A percentile compares a stretch with the other conserved stretches of the same genome.
Evolutionary conservation across 2,113 vertebrate genomes (phyloP).

Genomic region (Chauna torquata): DNA sequence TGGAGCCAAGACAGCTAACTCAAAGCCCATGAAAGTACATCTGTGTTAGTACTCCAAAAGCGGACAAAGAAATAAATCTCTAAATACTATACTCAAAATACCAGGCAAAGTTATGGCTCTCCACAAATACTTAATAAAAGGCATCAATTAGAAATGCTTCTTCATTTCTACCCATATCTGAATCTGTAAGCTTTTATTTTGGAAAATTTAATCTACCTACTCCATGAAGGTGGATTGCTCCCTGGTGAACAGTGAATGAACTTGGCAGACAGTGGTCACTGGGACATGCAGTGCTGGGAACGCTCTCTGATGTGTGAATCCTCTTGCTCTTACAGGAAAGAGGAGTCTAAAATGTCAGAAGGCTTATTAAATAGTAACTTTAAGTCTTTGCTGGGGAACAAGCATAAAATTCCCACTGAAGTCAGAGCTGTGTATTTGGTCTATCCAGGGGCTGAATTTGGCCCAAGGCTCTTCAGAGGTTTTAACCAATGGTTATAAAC

Average conservation of each 20-base stretch:
- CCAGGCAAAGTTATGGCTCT: neutral
- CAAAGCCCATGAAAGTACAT: neutral
- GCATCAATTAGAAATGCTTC: conserved; percentile 37
- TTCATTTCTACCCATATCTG: conserved; percentile 14
- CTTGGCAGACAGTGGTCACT: neutral
- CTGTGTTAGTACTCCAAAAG: neutral
- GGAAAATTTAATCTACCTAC: neutral
- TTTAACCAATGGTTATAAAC: neutral
- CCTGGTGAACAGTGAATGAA: neutral
- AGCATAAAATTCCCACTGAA: neutral
- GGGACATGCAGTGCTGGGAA: fast-evolving
- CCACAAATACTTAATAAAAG: conserved; percentile 39
- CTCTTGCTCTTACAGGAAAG: neutral
- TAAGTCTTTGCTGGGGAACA: neutral
- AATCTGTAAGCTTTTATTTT: conserved; percentile 1
- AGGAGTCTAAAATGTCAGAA: neutral
- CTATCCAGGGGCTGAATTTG: neutral
- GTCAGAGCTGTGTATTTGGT: neutral
- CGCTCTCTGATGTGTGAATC: neutral
- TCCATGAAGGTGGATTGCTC: neutral
- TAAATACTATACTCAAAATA: conserved; percentile 11
- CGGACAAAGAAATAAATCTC: conserved; percentile 27
- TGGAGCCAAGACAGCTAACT: neutral
- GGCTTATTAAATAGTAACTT: neutral
- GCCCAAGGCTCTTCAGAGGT: neutral